Base-by-base conservation (phyloP, 2,888 invertebrate genomes). In the Thymelicus acteon region DNA sequence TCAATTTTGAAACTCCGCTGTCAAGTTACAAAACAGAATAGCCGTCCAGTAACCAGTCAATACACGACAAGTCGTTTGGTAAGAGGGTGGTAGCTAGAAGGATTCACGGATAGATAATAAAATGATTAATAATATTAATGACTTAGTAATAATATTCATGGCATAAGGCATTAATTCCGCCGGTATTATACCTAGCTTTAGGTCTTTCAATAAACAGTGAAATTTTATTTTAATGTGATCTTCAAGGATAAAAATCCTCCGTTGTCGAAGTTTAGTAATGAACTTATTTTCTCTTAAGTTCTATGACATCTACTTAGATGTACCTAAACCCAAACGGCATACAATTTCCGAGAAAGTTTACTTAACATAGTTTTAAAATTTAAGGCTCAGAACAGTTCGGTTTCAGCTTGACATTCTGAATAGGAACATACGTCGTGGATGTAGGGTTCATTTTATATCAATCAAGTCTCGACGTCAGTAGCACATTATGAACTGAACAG, bases 401-500 rank as follows among this genome's bases (percentile, higher is more conserved):
- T 19, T 19, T 19, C 19, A 19, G 19, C 62, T 62, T 37, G 37
- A 8, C 62, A 48, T 39, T 63, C 37, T 63, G n/a, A 48, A 48
- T 15, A 3, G 8, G 10, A 49, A n/a, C 62, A 15, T 24, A 24
- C 4, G 8, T n/a, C 63, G 6, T 48, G 10, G 6, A 1, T 31
- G 19, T 52, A 64, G 13, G 19, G 63, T 64, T 64, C 52, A 64
- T 37, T 62, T 62, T 62, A 13, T 2, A 52, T 15, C n/a, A 3
- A 19, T 62, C 4, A 10, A 6, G 1, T 54, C 44, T 24, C 52
- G 24, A 44, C 61, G 44, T 52, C 61, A 62, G 31, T 47, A 6
- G 44, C 44, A 61, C 44, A 61, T 67, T 49, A 62, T 44, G 40
- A 60, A 54, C 24, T 58, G 58, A 66, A 68, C 60, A 52, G 39